A percentile compares a stretch with the other conserved stretches of the same genome.
Conservation (phyloP, 2,888 invertebrate genomes). For the Dione juno region DNA sequence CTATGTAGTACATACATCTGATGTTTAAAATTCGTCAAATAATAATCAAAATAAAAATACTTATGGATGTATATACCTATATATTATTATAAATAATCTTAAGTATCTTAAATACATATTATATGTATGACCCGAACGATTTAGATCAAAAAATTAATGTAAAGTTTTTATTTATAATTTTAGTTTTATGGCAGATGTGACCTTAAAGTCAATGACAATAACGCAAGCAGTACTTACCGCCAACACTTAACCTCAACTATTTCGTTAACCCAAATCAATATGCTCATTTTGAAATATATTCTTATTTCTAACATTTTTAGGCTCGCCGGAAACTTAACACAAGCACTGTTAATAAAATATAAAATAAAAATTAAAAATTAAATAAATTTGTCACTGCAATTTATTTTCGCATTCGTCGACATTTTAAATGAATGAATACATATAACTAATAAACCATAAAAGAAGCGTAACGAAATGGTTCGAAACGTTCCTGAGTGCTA, state of each 20-base stretch:
- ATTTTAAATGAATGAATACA: conserved; percentile 19
- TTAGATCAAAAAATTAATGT: no score
- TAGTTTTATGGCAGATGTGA: neutral
- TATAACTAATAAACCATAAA: conserved; percentile 2
- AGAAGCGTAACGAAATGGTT: conserved; percentile 36
- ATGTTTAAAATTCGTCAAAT: no score
- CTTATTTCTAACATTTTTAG: neutral
- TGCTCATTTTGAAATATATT: conserved; percentile 19
- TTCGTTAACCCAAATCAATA: conserved; percentile 21
- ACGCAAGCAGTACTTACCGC: conserved; percentile 4
- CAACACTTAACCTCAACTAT: conserved; percentile 48
- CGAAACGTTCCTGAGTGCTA: conserved; percentile 24
- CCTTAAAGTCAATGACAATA: conserved; percentile 21
- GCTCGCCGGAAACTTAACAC: neutral
- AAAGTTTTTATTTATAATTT: neutral
- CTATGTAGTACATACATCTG: no score
- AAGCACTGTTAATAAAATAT: no score
- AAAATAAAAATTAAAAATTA: no score
- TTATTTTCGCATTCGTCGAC: conserved; percentile 30
- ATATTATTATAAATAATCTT: no score
- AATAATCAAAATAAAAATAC: no score
- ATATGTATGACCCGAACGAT: no score
- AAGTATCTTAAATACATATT: no score
- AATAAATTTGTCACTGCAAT: neutral
- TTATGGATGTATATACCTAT: no score